Base-by-base conservation (phyloP, 1,140 invertebrate genomes). In the Micrasema longulum region DNA sequence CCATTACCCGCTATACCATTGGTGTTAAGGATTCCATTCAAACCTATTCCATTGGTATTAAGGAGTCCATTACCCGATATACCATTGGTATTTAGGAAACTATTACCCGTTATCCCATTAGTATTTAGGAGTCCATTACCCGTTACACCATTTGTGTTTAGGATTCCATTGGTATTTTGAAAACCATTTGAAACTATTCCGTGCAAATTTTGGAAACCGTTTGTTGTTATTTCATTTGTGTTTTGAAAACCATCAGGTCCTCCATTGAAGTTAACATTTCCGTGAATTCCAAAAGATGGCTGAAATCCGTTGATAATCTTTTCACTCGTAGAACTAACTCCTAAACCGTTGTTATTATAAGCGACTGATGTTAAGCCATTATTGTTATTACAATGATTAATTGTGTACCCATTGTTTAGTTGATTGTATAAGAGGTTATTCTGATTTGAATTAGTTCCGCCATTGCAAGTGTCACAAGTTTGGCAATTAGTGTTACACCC, bases 341-440 rank as follows among this genome's bases (percentile, higher is more conserved):
- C 6, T n/a, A 60, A 36, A 16, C n/a, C 20, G 18, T 60, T 38
- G 31, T 57, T n/a, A 57, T 57, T 31, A 57, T 18, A 36, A 38
- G 14, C 14, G 1, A 20, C 16, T 22, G 35, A 16, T 53, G 50
- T 57, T 10, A 57, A 35, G 6, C 31, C 14, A 36, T n/a, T n/a
- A n/a, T 36, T 57, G 31, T 55, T 55, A 62, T 63, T 45, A 43
- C 20, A 23, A n/a, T n/a, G n/a, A n/a, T n/a, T n/a, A n/a, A 53
- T 53, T 53, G 52, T 50, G n/a, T 5, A 50, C n/a, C 1, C 12
- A 9, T 53, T 53, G 12, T 41, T n/a, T n/a, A n/a, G n/a, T n/a
- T n/a, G n/a, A n/a, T n/a, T n/a, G 23, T 66, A 50, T 16, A 2
- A 26, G 26, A 14, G 1, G 22, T 43, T 53, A 41, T 53, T 22